A percentile compares a stretch with the other conserved stretches of the same genome.
phyloP scores from a whole-genome alignment of 2,888 invertebrate species.

The Pollenia griseotomentosa region DNA sequence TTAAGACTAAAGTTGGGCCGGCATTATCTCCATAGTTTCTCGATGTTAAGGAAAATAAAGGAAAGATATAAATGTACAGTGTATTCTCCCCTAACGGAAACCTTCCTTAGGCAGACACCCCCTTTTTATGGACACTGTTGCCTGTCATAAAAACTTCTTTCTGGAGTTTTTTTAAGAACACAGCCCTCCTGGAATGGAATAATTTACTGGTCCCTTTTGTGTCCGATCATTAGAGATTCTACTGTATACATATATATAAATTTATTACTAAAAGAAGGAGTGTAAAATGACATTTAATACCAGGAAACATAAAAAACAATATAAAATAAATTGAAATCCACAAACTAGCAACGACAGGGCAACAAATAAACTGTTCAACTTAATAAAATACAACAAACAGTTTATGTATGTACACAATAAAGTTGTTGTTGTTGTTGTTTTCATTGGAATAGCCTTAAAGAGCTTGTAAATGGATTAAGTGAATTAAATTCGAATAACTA shows the following conservation, averaged over 20 bases:
- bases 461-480: conserved; percentile 46
- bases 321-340: neutral
- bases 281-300: conserved; percentile 29
- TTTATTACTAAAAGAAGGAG: neutral
- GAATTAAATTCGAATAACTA: conserved; percentile 41
- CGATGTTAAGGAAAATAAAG: neutral
- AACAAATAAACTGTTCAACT: neutral
- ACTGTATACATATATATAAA: neutral
- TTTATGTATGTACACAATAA: neutral
- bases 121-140: too few relatives aligned
- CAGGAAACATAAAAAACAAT: neutral
- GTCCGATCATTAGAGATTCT: too few relatives aligned
- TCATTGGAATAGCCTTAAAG: conserved; percentile 23
- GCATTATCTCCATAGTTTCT: neutral
- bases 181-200: too few relatives aligned
- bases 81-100: too few relatives aligned
- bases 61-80: neutral
- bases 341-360: neutral
- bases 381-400: neutral
- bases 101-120: too few relatives aligned
- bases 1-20: conserved; percentile 11
- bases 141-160: too few relatives aligned
- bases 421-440: conserved; percentile 15
- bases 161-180: too few relatives aligned
- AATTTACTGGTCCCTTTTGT: too few relatives aligned